phyloP scores from a whole-genome alignment of 2,797 vertebrate species.

The Chelmon rostratus region DNA sequence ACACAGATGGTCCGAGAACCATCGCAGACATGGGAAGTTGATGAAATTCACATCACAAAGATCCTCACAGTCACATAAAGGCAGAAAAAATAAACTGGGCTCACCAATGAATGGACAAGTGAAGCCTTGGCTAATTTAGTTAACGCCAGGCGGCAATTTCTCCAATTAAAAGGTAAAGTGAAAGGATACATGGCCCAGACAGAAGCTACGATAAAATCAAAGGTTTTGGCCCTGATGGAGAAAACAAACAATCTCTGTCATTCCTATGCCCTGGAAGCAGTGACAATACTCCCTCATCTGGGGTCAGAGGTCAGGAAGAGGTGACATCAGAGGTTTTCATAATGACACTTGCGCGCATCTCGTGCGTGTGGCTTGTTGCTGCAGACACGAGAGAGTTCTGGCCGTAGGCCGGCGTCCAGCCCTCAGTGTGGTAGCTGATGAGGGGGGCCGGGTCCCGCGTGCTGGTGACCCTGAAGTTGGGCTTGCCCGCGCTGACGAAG shows the following conservation, averaged over 20 bases:
- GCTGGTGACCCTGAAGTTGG: conserved; percentile 93
- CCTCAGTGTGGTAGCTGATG: conserved; percentile 87
- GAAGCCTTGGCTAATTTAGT: background rate
- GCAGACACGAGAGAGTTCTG: conserved; percentile 74
- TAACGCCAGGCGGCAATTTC: background rate
- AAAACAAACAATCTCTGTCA: conserved; percentile 32
- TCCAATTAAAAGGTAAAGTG: conserved; percentile 26
- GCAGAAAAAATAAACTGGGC: background rate
- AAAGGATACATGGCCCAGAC: conserved; percentile 10
- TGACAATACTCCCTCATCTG: conserved; percentile 7
- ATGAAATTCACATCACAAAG: background rate
- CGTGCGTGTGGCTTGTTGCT: conserved; percentile 81
- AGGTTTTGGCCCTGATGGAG: conserved; percentile 35
- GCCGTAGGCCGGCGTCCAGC: conserved; percentile 85
- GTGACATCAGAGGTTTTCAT: conserved; percentile 96
- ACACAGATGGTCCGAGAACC: background rate
- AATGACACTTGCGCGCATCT: conserved; percentile 96
- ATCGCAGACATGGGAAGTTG: background rate
- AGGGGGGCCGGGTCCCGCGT: conserved; percentile 90
- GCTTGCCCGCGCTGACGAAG: conserved; percentile 91
- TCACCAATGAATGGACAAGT: background rate
- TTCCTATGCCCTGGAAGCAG: conserved; percentile 45
- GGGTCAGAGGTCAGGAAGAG: conserved; percentile 67
- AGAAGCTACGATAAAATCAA: conserved; percentile 35
- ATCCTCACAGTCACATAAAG: background rate